phyloP scores from a whole-genome alignment of 2,888 invertebrate genomes.

The Hypsopygia costalis region DNA sequence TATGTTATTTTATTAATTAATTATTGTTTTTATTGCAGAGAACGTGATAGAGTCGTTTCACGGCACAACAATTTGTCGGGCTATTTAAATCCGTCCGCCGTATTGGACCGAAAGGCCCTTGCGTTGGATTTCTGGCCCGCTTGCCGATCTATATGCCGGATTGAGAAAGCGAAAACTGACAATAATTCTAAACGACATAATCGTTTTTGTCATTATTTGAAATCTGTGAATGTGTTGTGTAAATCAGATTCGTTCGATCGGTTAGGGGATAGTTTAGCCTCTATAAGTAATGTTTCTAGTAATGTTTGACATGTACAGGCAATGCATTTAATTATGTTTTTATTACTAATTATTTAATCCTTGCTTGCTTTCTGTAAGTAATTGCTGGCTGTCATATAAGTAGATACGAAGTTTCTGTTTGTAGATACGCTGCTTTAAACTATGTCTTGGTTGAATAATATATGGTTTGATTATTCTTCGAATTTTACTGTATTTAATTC shows the following conservation, averaged over 20 bases:
- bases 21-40: slow-evolving; percentile 59
- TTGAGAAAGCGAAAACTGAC: slow-evolving; percentile 82
- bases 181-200: slow-evolving; percentile 84
- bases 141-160: slow-evolving; percentile 84
- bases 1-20: too few relatives aligned
- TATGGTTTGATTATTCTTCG: too few relatives aligned
- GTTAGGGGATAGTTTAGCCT: slow-evolving; percentile 59
- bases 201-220: slow-evolving; percentile 90
- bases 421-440: too few relatives aligned
- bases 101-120: slow-evolving; percentile 77
- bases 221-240: slow-evolving; percentile 75
- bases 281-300: slow-evolving; percentile 8
- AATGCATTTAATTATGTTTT: too few relatives aligned
- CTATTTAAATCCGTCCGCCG: slow-evolving; percentile 64
- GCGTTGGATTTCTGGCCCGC: slow-evolving; percentile 85
- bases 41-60: slow-evolving; percentile 54
- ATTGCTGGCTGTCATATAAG: too few relatives aligned
- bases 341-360: too few relatives aligned
- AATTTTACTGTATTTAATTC: too few relatives aligned
- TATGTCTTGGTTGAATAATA: too few relatives aligned
- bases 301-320: too few relatives aligned
- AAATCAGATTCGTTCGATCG: slow-evolving; percentile 72
- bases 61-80: slow-evolving; percentile 63
- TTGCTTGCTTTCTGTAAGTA: too few relatives aligned
- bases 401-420: too few relatives aligned